These are phyloP conservation scores for Aspidiotus destructor DNA, from an alignment of 2,888 invertebrate genomes.

Conservation along the genomic window DNA sequence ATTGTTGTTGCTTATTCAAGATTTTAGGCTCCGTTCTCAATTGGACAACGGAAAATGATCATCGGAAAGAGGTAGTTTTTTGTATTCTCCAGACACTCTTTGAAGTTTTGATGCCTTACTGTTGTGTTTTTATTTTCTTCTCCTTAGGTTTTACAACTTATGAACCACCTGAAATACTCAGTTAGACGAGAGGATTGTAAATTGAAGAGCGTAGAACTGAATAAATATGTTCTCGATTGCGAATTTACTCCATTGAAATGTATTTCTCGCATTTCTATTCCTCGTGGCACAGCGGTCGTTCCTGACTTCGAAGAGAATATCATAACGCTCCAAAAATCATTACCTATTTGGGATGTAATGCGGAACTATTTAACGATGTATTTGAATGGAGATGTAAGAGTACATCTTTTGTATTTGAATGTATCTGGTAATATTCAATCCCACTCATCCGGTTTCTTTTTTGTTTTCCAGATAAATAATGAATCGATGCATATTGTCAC, in stretches of 20 bases:
- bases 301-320: constrained; percentile 26
- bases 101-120: background rate
- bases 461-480: constrained; percentile 13
- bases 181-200: constrained; percentile 15
- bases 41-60: constrained; percentile 1
- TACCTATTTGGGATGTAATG: constrained; percentile 28
- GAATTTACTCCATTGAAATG: constrained; percentile 15
- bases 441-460: background rate
- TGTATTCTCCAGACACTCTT: too few species aligned
- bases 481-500: constrained; percentile 16
- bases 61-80: constrained; percentile 19
- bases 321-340: constrained; percentile 17
- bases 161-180: constrained; percentile 13
- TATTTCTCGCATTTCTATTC: constrained; percentile 12
- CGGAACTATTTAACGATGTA: constrained; percentile 25
- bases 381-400: constrained; percentile 25
- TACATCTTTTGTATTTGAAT: background rate
- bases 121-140: background rate
- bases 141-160: constrained; percentile 12
- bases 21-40: constrained; percentile 20
- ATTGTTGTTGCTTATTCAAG: constrained; percentile 15
- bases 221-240: constrained; percentile 25
- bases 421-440: background rate
- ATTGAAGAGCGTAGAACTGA: constrained; percentile 15
- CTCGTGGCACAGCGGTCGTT: constrained; percentile 13